Evolutionary conservation across 2,797 vertebrate genomes (phyloP).

Genomic region (Myotis findleyi): DNA sequence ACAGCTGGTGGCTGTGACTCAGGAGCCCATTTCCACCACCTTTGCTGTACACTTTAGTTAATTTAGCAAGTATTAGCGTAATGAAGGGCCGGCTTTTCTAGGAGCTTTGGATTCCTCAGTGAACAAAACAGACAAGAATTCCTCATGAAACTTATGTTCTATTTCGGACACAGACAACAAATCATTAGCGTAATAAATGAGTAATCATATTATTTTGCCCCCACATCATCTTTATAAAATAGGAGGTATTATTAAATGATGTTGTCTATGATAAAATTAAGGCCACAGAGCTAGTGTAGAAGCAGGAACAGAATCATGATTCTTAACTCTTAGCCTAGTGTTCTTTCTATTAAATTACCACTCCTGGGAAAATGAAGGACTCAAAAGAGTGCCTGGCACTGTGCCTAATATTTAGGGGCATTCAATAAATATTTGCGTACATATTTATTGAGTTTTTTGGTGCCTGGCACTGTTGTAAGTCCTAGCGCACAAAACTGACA

Average conservation of each 20-base stretch:
- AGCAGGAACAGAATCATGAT: neutral
- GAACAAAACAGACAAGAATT: neutral
- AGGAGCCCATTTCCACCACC: too few relatives aligned
- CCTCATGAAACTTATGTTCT: neutral
- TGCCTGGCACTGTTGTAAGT: neutral
- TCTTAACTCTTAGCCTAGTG: neutral
- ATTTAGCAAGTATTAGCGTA: neutral
- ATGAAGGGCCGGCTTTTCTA: neutral
- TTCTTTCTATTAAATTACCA: neutral
- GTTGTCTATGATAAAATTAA: constrained; percentile 25
- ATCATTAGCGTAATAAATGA: neutral
- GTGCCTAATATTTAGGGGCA: neutral
- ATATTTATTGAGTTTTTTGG: constrained; percentile 5
- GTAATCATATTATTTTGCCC: neutral
- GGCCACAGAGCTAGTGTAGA: neutral
- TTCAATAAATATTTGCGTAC: constrained; percentile 26
- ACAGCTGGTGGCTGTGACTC: neutral
- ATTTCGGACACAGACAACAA: neutral
- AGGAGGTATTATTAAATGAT: neutral
- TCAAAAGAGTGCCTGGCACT: neutral
- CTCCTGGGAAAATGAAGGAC: neutral
- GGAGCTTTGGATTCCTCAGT: neutral
- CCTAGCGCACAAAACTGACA: neutral
- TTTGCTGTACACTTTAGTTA: neutral
- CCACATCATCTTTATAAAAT: neutral